Evolutionary conservation across 2,888 invertebrate genomes (phyloP).

Genomic region (Clivina fossor): DNA sequence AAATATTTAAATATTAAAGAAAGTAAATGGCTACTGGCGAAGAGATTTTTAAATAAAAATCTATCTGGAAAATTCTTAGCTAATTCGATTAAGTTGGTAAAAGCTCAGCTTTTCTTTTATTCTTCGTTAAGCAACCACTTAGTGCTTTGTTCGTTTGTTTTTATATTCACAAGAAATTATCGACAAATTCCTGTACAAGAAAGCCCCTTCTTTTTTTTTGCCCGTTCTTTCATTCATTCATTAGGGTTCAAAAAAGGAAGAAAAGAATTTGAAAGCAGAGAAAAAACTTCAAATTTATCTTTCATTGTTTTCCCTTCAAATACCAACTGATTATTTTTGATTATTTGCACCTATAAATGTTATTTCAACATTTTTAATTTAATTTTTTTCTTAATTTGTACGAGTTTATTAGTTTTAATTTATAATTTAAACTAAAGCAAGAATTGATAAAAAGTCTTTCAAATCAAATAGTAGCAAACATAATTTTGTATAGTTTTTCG

Average conservation of each 20-base stretch:
- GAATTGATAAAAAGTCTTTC: too few species aligned
- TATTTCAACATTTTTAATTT: too few species aligned
- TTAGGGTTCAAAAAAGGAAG: not conserved
- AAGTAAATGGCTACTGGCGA: not conserved
- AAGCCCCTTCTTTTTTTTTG: not conserved
- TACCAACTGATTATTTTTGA: not conserved
- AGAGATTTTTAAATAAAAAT: too few species aligned
- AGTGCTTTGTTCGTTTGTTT: constrained; percentile 30
- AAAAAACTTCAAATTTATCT: not conserved
- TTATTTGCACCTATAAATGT: too few species aligned
- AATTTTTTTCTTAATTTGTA: too few species aligned
- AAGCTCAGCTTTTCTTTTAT: constrained; percentile 29
- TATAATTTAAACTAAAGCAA: too few species aligned
- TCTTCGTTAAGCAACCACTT: constrained; percentile 32
- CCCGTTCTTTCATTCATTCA: not conserved
- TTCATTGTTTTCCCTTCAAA: not conserved
- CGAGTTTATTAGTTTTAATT: too few species aligned
- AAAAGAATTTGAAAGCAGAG: not conserved
- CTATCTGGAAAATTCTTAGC: constrained; percentile 6
- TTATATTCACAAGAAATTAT: constrained; percentile 25
- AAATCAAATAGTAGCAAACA: too few species aligned
- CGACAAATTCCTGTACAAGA: constrained; percentile 7
- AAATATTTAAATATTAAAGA: constrained; percentile 15
- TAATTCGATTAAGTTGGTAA: constrained; percentile 28
- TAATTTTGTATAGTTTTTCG: too few species aligned